Evolutionary conservation across 2,888 invertebrate species (phyloP), one percentile per base, ranked within the genome.

Genomic region (Proisotoma minuta): DNA sequence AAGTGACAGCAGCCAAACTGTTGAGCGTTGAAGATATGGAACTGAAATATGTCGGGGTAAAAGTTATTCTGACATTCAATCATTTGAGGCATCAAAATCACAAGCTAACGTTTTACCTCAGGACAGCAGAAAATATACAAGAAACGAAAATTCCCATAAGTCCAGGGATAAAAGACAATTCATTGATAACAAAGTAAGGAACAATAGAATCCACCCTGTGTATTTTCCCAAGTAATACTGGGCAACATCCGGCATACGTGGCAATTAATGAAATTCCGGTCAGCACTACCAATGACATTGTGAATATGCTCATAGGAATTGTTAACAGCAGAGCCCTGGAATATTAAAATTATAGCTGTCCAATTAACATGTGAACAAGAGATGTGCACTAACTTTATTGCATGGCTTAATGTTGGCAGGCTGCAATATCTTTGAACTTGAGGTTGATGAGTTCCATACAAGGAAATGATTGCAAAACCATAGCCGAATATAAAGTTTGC

Each of bases 111-210:
- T 28, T 15, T 34, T 51, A 73, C 73, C 73, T 73, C 8, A 73
- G 43, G 8, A 67, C 68, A 4, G 70, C 73, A 52, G 65, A 66
- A 34, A 73, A 71, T 10, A 73, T 39, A 22, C 70, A 70, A 0
- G 71, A 65, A 0, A 65, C 62, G 54, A 73, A 72, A 27, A 70
- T 56, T 20, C 72, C 72, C 65, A 72, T 64, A 64, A 72, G 60
- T 27, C 72, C 72, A 10, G 73, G 73, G 8, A 67, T 49, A 12
- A 67, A 57, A 15, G 54, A 59, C 1, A 70, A 43, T 54, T 68
- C 58, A 22, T 65, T 24, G 5, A 65, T 59, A 3, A 70, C 70
- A 63, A 72, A 72, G 53, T 72, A 62, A 2, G 72, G 72, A n/a
- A 70, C 65, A 20, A 72, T 72, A 26, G 59, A 23, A 40, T 73